phyloP scores from a whole-genome alignment of 2,113 vertebrate species.

The Ammodytes dubius region DNA sequence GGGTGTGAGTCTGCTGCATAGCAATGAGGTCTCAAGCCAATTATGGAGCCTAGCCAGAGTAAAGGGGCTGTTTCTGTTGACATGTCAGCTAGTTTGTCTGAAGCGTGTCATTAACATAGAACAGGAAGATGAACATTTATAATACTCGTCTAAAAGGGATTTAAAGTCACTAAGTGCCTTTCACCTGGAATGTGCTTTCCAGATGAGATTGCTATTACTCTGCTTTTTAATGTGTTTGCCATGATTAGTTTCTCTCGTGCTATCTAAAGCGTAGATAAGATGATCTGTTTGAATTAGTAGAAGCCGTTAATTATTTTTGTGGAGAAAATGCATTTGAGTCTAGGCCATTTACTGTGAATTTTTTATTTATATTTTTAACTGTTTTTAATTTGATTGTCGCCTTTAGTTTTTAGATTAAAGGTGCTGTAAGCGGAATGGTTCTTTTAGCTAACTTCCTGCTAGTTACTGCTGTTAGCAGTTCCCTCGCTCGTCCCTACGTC shows the following conservation, averaged over 20 bases:
- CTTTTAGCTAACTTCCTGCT: no score
- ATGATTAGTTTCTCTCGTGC: not conserved
- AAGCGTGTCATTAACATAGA: constrained; percentile 43
- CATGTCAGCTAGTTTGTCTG: constrained; percentile 41
- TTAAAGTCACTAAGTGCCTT: constrained; percentile 16
- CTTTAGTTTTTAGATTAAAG: not conserved
- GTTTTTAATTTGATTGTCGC: not conserved
- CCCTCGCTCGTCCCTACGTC: no score
- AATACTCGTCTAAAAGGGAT: constrained; percentile 14
- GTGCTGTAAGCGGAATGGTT: not conserved
- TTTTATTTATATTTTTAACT: not conserved
- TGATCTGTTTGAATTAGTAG: constrained; percentile 15
- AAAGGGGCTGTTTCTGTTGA: constrained; percentile 43
- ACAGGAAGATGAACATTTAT: constrained; percentile 25
- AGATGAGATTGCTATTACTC: not conserved
- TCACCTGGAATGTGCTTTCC: not conserved
- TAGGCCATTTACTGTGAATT: not conserved
- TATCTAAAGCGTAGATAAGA: not conserved
- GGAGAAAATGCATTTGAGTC: not conserved
- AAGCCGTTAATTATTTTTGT: constrained; percentile 16
- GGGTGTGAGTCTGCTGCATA: constrained; percentile 59
- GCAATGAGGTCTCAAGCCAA: constrained; percentile 62
- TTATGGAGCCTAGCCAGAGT: constrained; percentile 41
- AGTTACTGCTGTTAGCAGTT: no score
- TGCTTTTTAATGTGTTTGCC: not conserved